Base-by-base conservation (phyloP, 2,888 invertebrate species). In the Epirrhoe tristata region DNA sequence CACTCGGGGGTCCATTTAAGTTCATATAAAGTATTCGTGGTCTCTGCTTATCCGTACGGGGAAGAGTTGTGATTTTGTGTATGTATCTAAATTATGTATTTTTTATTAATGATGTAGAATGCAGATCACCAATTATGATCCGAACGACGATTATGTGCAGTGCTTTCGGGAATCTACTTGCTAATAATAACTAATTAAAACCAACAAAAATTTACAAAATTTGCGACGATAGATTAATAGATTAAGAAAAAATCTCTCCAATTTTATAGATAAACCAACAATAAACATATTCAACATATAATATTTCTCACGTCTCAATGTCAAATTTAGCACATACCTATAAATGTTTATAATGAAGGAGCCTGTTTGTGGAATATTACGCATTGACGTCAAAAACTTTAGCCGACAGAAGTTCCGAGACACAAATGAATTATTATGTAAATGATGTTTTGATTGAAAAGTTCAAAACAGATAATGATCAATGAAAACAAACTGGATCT, bases 391-490 rank as follows among this genome's bases (percentile, higher is more conserved):
- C 64, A 55, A 51, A 36, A 48, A 36, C n/a, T 14, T 34, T 12
- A 48, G 12, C 43, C 34, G 53, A 12, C 16, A 52, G 51, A 52
- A 48, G 14, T n/a, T 6, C 16, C 55, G 31, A 59, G 55, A 39
- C 36, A 54, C 1, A 39, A 36, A 48, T 48, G 5, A 32, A 32
- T 31, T 32, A 34, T 52, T 48, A 59, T 59, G 59, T 5, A 34
- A 51, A 59, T 65, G 7, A 55, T 58, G 58, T 64, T 58, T 58
- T 55, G 54, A 50, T 59, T 50, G 36, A 64, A 64, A 59, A 12
- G 14, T 55, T 55, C 64, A 59, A 58, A 58, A 46, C 58, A 58
- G n/a, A 54, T n/a, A 43, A 12, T 43, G 8, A 36, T 55, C 34
- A 36, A 50, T 24, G 24, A 17, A 54, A n/a, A 32, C n/a, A 34